phyloP scores from a whole-genome alignment of 2,888 invertebrate species.

The Apeira syringaria region DNA sequence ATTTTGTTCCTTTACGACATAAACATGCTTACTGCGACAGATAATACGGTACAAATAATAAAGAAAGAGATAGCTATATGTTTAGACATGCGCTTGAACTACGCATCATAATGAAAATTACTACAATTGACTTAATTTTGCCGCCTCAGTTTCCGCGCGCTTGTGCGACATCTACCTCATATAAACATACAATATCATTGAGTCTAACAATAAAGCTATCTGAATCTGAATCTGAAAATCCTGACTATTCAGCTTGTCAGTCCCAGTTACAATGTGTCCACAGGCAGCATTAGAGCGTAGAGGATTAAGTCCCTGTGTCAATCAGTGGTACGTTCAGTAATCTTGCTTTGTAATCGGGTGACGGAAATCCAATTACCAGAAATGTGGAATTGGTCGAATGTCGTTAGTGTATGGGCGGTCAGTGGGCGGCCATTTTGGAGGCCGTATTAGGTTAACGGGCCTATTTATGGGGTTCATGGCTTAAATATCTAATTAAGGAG shows the following conservation, averaged over 20 bases:
- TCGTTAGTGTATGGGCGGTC: conserved; percentile 24
- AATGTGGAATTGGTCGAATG: conserved; percentile 24
- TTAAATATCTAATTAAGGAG: conserved; percentile 16
- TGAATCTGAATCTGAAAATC: too few relatives aligned
- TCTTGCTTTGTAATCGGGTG: conserved; percentile 59
- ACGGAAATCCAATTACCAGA: conserved; percentile 53
- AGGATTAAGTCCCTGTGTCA: conserved; percentile 59
- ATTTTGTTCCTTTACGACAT: too few relatives aligned
- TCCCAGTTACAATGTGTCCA: conserved; percentile 33
- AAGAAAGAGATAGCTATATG: too few relatives aligned
- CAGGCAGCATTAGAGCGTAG: conserved; percentile 39
- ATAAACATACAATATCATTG: too few relatives aligned
- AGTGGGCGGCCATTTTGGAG: conserved; percentile 17
- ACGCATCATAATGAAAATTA: too few relatives aligned
- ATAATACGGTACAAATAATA: too few relatives aligned
- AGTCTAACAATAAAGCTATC: too few relatives aligned
- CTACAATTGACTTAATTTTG: too few relatives aligned
- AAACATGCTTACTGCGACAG: too few relatives aligned
- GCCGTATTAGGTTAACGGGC: conserved; percentile 14
- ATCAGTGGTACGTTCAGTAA: conserved; percentile 59
- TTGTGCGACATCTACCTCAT: too few relatives aligned
- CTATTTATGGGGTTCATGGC: conserved; percentile 15
- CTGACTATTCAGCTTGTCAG: not conserved
- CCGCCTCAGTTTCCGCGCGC: too few relatives aligned
- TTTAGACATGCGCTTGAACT: too few relatives aligned